Base-by-base conservation (phyloP, 2,113 vertebrate genomes). In the Eublepharis macularius region DNA sequence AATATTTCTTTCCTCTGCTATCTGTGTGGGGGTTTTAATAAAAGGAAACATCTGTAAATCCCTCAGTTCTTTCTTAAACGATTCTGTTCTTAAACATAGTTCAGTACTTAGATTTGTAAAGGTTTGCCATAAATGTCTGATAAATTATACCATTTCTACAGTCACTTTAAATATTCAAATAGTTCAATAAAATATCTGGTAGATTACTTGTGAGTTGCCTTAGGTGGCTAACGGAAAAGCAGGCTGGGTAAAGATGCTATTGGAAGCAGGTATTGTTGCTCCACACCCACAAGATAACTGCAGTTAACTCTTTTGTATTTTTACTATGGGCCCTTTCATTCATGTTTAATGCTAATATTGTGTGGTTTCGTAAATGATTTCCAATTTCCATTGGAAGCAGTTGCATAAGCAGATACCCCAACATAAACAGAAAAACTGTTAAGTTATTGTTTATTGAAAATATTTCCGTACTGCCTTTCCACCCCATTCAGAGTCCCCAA, bases 1-100 rank as follows among this genome's bases (percentile, higher is more conserved):
- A 90, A 91, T 21, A 51, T 13, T 41, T 91, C 86, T 83, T 84
- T 57, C 49, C 16, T 91, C 92, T 75, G 84, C 85, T 77, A 32
- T 77, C 76, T 80, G 69, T 26, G 85, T 82, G 76, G 90, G 85
- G 66, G 82, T 84, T 92, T 90, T 86, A 94, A 94, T 85, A 87
- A 93, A 91, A 90, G 77, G 68, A 85, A 93, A 73, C 0, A 6
- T 39, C 89, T 89, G 79, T 80, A 82, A 92, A 85, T 88, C 78
- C 86, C 70, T 76, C 80, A 92, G 85, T 81, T 76, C 87, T 63
- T 82, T 85, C 81, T n/a, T 39, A 85, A 87, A 89, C 0, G 0
- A 60, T 17, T 84, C 79, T 90, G 69, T 86, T 93, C 81, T 88
- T 76, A 90, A 76, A 80, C 75, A 60, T 92, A 86, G 45, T 86